Percentiles rank a stretch among this genome's conserved stretches.
phyloP scores from a whole-genome alignment of 2,888 invertebrate genomes.

The Bombyx huttoni region DNA sequence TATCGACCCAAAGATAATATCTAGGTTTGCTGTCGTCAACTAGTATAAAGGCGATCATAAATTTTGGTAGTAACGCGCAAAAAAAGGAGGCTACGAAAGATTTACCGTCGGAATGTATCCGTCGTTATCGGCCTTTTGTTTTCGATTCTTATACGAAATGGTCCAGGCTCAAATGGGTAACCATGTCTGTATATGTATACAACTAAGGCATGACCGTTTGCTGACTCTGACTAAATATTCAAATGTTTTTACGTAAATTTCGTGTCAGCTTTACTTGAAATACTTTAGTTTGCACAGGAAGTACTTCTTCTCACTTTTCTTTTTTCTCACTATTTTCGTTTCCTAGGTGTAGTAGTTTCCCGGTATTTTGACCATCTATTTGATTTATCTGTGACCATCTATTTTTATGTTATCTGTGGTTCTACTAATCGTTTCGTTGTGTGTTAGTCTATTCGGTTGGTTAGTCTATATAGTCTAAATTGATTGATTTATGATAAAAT shows the following conservation, averaged over 20 bases:
- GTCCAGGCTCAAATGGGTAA: constrained; percentile 5
- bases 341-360: too few relatives aligned
- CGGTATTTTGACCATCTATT: too few relatives aligned
- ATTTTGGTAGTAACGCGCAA: neutral
- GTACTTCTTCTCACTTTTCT: too few relatives aligned
- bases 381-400: too few relatives aligned
- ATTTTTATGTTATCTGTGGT: too few relatives aligned
- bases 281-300: neutral
- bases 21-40: neutral
- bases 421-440: too few relatives aligned
- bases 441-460: too few relatives aligned
- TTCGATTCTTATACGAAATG: constrained; percentile 13
- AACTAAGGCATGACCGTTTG: neutral
- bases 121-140: constrained; percentile 18
- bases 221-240: neutral
- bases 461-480: too few relatives aligned
- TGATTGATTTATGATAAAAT: too few relatives aligned
- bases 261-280: neutral
- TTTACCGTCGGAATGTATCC: constrained; percentile 14
- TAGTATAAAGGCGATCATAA: neutral
- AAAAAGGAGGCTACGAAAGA: constrained; percentile 9
- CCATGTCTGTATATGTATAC: neutral
- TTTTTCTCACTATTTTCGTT: too few relatives aligned
- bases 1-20: neutral
- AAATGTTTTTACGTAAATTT: neutral